Percentiles rank a stretch among this genome's conserved stretches.
Evolutionary conservation across 2,797 vertebrate genomes (phyloP).

Genomic region (Bradypodion ventrale): DNA sequence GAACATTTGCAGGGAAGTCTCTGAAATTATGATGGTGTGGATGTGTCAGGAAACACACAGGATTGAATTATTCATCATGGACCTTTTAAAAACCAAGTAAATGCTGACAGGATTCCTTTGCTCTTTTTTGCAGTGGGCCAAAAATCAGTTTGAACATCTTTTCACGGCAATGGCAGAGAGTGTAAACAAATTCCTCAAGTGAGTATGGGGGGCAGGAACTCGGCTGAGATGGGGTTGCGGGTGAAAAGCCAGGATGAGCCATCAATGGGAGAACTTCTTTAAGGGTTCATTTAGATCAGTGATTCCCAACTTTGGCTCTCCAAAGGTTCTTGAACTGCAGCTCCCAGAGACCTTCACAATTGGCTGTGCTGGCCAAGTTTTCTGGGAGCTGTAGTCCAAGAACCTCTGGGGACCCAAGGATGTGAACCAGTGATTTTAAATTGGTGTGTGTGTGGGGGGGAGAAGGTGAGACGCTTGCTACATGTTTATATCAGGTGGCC

Average conservation of each 20-base stretch:
- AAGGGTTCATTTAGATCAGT: too few species aligned
- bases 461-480: neutral
- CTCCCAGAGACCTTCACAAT: too few species aligned
- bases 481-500: neutral
- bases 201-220: slow-evolving; percentile 54
- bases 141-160: slow-evolving; percentile 87
- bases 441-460: too few species aligned
- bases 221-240: neutral
- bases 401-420: too few species aligned
- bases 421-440: too few species aligned
- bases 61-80: too few species aligned
- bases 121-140: slow-evolving; percentile 84
- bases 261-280: too few species aligned
- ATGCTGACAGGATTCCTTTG: neutral
- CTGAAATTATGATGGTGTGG: neutral
- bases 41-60: neutral
- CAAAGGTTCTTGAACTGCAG: too few species aligned
- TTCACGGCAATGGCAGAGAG: slow-evolving; percentile 82
- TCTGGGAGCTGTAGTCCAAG: too few species aligned
- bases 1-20: neutral
- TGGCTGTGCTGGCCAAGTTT: too few species aligned
- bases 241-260: rapidly evolving
- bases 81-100: neutral
- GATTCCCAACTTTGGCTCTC: too few species aligned
- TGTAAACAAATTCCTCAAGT: slow-evolving; percentile 81